Conservation (phyloP, 2,888 invertebrate genomes). For the Leucozona laternaria region DNA sequence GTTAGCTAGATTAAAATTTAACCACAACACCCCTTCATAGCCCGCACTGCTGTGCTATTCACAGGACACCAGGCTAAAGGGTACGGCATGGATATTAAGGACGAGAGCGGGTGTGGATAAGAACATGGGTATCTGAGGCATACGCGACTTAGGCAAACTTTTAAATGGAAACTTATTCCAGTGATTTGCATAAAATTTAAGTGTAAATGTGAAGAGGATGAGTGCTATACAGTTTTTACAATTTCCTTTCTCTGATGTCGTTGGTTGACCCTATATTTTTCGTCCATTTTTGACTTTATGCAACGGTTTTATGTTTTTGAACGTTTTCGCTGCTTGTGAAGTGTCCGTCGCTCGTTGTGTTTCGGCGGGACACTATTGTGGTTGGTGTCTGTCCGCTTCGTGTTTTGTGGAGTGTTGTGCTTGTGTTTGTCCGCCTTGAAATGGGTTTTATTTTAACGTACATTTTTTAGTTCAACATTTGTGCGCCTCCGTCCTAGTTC, state of each 20-base stretch:
- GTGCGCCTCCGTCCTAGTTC: constrained; percentile 20
- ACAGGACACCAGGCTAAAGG: neutral
- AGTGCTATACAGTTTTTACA: constrained; percentile 66
- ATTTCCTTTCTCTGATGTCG: constrained; percentile 55
- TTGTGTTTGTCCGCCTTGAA: constrained; percentile 26
- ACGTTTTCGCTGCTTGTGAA: constrained; percentile 35
- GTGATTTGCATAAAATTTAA: constrained; percentile 76
- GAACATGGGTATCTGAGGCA: constrained; percentile 50
- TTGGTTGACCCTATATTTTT: constrained; percentile 30
- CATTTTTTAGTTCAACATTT: constrained; percentile 49
- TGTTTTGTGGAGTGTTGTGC: constrained; percentile 29
- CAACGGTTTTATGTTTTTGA: constrained; percentile 68
- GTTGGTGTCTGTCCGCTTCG: constrained; percentile 65
- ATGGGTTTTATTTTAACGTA: constrained; percentile 54
- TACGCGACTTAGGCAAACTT: constrained; percentile 75
- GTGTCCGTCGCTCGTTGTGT: constrained; percentile 24
- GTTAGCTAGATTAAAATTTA: constrained; percentile 74
- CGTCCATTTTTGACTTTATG: constrained; percentile 46
- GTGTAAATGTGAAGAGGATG: constrained; percentile 74
- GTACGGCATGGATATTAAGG: neutral
- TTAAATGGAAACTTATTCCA: constrained; percentile 75
- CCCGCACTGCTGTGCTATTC: constrained; percentile 10
- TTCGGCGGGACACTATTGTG: constrained; percentile 60
- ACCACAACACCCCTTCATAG: constrained; percentile 69
- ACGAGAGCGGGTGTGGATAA: neutral